phyloP scores from a whole-genome alignment of 2,888 invertebrate species.

The Altica lythri region DNA sequence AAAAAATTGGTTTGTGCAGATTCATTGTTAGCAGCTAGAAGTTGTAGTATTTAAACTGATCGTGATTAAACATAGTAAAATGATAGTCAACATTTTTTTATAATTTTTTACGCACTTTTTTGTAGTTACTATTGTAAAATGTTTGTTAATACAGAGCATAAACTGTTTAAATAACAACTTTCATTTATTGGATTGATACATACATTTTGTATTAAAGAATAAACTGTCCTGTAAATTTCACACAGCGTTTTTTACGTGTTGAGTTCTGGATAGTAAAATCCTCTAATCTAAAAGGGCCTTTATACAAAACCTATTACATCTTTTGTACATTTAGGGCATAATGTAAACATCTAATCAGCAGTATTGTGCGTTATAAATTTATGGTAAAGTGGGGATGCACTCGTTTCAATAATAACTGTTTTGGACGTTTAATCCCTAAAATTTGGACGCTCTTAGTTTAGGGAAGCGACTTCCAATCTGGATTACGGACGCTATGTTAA shows the following conservation, averaged over 20 bases:
- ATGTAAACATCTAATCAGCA: conserved; percentile 6
- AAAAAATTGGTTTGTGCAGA: too few relatives aligned
- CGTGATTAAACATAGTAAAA: too few relatives aligned
- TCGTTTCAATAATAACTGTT: background rate
- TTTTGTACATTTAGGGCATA: conserved; percentile 5
- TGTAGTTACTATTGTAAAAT: too few relatives aligned
- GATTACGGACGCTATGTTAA: background rate
- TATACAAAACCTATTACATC: conserved; percentile 3
- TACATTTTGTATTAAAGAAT: too few relatives aligned
- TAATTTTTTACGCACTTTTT: too few relatives aligned
- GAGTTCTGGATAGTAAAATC: background rate
- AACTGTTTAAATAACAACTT: too few relatives aligned
- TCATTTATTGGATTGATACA: too few relatives aligned
- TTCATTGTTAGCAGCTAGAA: too few relatives aligned
- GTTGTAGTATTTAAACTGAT: too few relatives aligned
- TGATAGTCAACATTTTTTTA: too few relatives aligned
- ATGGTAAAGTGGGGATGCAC: background rate
- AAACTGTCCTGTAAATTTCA: background rate
- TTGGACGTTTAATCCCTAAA: conserved; percentile 5
- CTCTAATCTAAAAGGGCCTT: conserved; percentile 5
- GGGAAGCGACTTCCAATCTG: background rate
- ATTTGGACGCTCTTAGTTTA: background rate
- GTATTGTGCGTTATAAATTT: conserved; percentile 1
- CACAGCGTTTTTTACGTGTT: conserved; percentile 1
- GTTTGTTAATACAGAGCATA: too few relatives aligned